Evolutionary conservation across 1,140 invertebrate genomes (phyloP).

Genomic region (Laupala kohalensis): DNA sequence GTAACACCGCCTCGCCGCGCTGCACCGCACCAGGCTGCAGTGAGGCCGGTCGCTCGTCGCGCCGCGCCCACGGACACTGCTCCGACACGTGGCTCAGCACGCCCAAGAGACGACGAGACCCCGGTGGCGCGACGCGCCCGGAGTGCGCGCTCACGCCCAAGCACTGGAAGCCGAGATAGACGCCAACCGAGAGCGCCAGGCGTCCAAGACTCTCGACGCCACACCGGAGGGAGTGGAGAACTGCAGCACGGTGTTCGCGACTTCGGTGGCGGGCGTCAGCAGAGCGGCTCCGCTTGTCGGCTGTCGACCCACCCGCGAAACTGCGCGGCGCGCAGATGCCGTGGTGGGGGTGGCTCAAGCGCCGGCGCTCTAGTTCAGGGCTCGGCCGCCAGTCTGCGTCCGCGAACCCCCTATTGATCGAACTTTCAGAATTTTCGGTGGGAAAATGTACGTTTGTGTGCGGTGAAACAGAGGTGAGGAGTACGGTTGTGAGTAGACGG

Average conservation of each 20-base stretch:
- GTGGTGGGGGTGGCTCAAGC: no score
- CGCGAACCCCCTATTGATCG: neutral
- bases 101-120: neutral
- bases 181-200: neutral
- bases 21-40: no score
- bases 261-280: no score
- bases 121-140: no score
- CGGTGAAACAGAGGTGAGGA: neutral
- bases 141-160: neutral
- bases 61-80: neutral
- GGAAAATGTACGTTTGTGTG: neutral
- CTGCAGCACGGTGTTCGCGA: no score
- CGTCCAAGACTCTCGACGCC: neutral
- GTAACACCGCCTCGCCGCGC: no score
- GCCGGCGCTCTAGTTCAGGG: neutral
- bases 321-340: neutral
- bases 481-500: neutral
- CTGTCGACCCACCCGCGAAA: neutral
- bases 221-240: no score
- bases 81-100: no score
- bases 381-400: neutral
- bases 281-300: no score
- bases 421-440: neutral
- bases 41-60: no score
- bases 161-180: no score